Base-by-base conservation (phyloP, 2,888 invertebrate genomes). In the Notodonta ziczac region DNA sequence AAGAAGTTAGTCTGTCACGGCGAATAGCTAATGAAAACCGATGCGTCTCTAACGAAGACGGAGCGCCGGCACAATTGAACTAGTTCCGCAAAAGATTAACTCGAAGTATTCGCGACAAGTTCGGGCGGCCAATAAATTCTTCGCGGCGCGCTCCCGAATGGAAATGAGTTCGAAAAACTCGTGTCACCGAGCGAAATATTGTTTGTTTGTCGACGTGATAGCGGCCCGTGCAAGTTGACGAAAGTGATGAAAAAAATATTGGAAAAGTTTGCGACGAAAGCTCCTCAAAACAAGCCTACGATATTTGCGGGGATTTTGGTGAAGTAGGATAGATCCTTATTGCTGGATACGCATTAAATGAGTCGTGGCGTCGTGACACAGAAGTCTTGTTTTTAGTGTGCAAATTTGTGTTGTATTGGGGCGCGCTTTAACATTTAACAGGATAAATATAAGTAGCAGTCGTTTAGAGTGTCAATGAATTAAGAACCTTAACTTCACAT, bases 241-340 rank as follows among this genome's bases (percentile, higher is more conserved):
- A 85, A 86, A 83, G 80, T 85, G 85, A 90, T 88, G 86, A 86
- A 87, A 89, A 90, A 89, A 89, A 90, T 91, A 91, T 91, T 90
- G 87, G 86, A 84, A 88, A 91, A 91, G 85, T 90, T 91, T 82
- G 57, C 62, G 66, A 66, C 69, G 66, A 68, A 73, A 81, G 73
- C 79, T 84, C 76, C 80, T 83, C 80, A 84, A 86, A 79, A 69
- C 77, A 76, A 78, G 74, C 73, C 75, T 67, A 65, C 69, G 74
- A 75, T 73, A 75, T 73, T 74, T 57, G 40, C 60, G 53, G 60
- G 75, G 74, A 74, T 77, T 79, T 81, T 58, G 57, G 66, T 61
- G 62, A 69, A 67, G 61, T 67, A 61, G 70, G 75, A 74, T 63
- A 63, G 48, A 51, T 16, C 4, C 14, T 7, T 14, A 55, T 16